Evolutionary conservation across 2,113 vertebrate species (phyloP), one percentile per base, ranked within the genome.

Genomic region (Camarhynchus parvulus): DNA sequence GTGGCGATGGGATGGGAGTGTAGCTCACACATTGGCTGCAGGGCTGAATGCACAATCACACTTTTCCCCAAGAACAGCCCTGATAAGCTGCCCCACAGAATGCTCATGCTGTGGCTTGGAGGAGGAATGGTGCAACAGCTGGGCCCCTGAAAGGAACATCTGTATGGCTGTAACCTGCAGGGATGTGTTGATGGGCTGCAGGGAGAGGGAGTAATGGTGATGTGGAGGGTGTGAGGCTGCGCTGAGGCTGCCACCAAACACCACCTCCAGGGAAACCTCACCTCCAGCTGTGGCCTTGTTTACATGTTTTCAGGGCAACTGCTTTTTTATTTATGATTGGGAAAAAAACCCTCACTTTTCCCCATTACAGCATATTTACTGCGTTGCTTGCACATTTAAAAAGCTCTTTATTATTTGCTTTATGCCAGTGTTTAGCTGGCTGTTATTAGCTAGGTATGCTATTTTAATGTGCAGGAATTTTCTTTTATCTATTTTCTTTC

Each of bases 221-320:
- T 7, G 2, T 1, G 7, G 25, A 37, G 46, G 22, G 11, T 44
- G 50, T 1, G 3, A 77, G 41, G 37, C 56, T 37, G 20, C 2
- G 0, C 24, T 58, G 61, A 66, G 37, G 31, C 73, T 89, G 68
- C 42, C 63, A 77, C 61, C 69, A 59, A 62, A n/a, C 23, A 14
- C 35, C 23, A 14, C 35, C 33, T 70, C 74, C 62, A 44, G 39
- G 33, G 84, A 87, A 70, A 78, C 11, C 47, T 92, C 64, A 30
- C 2, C 2, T 1, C 30, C 83, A 87, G 52, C 55, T 6, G 1
- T 47, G 64, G 41, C 72, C 63, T 87, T 78, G 44, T 83, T 93
- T 70, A 63, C 21, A 22, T 31, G 15, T 31, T 22, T 87, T 84
- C 67, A 78, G 58, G 44, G 23, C 56, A 90, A 62, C 31, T 49